Percentiles rank a stretch among this genome's conserved stretches.
These are phyloP conservation scores for Imbricaverruca yamaguchii DNA, from an alignment of 2,888 invertebrate species.

Conservation along the genomic window DNA sequence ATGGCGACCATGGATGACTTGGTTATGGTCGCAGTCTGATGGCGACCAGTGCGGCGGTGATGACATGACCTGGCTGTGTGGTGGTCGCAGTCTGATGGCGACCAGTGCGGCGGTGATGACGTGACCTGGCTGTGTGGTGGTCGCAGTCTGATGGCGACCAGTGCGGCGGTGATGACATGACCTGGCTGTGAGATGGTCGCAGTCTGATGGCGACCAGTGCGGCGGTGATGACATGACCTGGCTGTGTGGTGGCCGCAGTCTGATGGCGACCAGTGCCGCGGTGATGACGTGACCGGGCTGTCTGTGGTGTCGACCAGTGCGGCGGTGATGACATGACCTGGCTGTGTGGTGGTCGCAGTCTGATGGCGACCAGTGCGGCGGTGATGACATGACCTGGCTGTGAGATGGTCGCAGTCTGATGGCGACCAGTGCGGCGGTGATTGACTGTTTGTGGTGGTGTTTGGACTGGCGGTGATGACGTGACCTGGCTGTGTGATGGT, in stretches of 20 bases:
- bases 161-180: constrained; percentile 59
- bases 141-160: constrained; percentile 88
- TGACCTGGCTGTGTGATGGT: no score
- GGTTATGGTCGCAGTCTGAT: constrained; percentile 65
- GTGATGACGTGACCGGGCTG: no score
- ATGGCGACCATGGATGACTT: no score
- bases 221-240: constrained; percentile 45
- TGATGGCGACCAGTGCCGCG: constrained; percentile 98
- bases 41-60: constrained; percentile 86
- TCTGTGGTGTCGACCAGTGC: no score
- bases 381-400: no score
- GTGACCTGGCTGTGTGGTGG: no score
- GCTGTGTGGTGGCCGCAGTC: constrained; percentile 48
- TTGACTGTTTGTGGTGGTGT: no score
- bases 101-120: constrained; percentile 74
- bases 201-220: constrained; percentile 98
- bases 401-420: constrained; percentile 61
- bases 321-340: no score
- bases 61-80: no score
- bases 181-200: constrained; percentile 27
- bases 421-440: constrained; percentile 96
- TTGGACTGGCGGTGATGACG: no score
- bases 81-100: constrained; percentile 71
- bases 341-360: constrained; percentile 48
- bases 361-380: constrained; percentile 97